Conservation (phyloP, 2,113 vertebrate genomes). For the Ginglymostoma cirratum region DNA sequence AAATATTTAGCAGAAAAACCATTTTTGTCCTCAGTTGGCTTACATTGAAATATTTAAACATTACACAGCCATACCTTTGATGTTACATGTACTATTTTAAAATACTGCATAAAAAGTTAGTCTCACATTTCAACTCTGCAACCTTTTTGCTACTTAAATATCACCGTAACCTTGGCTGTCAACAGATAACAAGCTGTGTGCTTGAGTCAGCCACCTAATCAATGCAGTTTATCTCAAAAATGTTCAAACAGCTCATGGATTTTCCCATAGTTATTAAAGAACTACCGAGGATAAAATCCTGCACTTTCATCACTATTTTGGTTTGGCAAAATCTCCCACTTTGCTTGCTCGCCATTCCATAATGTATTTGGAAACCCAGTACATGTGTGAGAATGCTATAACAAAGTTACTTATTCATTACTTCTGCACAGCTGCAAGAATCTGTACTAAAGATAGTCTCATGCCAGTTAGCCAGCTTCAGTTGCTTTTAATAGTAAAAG, state of each 20-base stretch:
- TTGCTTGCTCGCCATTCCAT: neutral
- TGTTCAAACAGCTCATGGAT: neutral
- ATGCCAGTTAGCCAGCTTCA: neutral
- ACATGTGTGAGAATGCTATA: neutral
- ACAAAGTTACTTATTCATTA: neutral
- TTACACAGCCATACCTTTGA: neutral
- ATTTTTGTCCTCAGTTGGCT: neutral
- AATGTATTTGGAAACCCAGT: neutral
- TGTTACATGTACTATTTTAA: neutral
- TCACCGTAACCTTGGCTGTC: neutral
- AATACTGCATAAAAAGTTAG: neutral
- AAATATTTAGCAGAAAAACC: neutral
- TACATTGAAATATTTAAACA: neutral
- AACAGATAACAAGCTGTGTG: neutral
- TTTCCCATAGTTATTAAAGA: neutral
- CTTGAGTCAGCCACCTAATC: neutral
- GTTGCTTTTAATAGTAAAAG: neutral
- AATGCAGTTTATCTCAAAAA: neutral
- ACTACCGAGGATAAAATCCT: neutral
- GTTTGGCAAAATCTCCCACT: neutral
- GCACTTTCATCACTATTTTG: neutral
- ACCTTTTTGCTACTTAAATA: neutral
- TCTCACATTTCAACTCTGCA: neutral
- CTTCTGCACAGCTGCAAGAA: neutral
- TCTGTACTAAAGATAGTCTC: neutral